Evolutionary conservation across 2,888 invertebrate genomes (phyloP), one percentile per base, ranked within the genome.

Genomic region (Trimorus sp.): DNA sequence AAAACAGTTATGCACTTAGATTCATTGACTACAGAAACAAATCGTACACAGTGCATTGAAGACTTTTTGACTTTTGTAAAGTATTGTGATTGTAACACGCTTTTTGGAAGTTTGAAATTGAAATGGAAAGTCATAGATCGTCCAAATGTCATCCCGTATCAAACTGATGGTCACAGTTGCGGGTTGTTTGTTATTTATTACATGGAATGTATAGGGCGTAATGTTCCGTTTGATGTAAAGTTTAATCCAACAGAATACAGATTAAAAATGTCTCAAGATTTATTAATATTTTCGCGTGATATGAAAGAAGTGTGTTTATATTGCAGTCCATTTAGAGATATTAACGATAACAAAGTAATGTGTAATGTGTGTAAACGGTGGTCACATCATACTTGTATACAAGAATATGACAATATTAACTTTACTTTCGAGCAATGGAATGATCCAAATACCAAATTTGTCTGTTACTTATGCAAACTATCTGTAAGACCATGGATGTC

Each of bases 301-400:
- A 56, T 56, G 12, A 56, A 37, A 56, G 56, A 56, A 8, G 36
- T 6, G 1, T 56, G 56, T 37, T 56, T 56, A n/a, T 56, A 37
- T 54, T 54, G 54, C 26, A 26, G 0, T 26, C 26, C 16, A 3
- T 6, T 9, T 14, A 9, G 40, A 54, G 8, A 8, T 26, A 51
- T n/a, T n/a, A 51, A 51, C 11, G 54, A 26, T 26, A 16, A 54
- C 26, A 54, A 26, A 54, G 26, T 54, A 9, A 54, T 54, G 54
- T 54, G 54, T 7, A 54, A 54, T 8, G 54, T 26, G 7, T 54
- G 54, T 54, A 16, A 54, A 54, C 37, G 54, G 26, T 54, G 9
- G 8, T 54, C 26, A 7, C 54, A 54, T 54, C 7, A 26, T 4
- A 36, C 4, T 54, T 54, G 54, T 12, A 54, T 54, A n/a, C 5